Evolutionary conservation across 2,888 invertebrate species (phyloP), one percentile per base, ranked within the genome.

Genomic region (Drosophila paramelanica): DNA sequence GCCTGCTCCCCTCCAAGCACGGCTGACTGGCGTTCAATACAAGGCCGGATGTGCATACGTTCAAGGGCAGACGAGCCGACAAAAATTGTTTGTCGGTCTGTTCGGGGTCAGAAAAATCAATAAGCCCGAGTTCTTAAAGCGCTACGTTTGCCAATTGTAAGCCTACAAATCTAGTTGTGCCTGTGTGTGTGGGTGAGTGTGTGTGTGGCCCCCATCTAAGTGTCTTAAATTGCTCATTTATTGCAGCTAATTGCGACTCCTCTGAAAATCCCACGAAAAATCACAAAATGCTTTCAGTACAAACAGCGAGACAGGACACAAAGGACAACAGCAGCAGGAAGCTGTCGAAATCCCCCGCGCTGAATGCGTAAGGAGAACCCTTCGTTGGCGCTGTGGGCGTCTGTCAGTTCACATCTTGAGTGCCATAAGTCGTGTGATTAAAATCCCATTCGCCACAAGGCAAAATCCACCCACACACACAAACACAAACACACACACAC

Each of bases 371-470:
- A 38, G 42, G 43, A 58, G 74, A 85, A 79, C 86, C 80, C 83
- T 81, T 81, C 86, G 73, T 47, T 64, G 71, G 23, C 36, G 55
- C 66, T 74, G 31, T 27, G 77, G 74, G 84, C 79, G 84, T 81
- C 90, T 91, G 91, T 92, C 91, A 90, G 90, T 90, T 90, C 88
- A 90, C 86, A 90, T 92, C 88, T 88, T 86, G 91, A 91, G 92
- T 92, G 92, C 90, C 91, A 92, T 92, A 92, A 92, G 92, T 92
- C 91, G 91, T 91, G 90, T 91, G 90, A 92, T 92, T 92, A 91
- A 91, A 92, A 91, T 89, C 90, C 89, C 91, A 91, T 91, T 85
- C 91, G 88, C 88, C 80, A 79, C 83, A 83, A 88, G 82, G 84
- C 78, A 73, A 77, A 80, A 83, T 76, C 81, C 86, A 61, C 55